Evolutionary conservation across 2,888 invertebrate species (phyloP), one percentile per base, ranked within the genome.

Genomic region (Scotopteryx bipunctaria): DNA sequence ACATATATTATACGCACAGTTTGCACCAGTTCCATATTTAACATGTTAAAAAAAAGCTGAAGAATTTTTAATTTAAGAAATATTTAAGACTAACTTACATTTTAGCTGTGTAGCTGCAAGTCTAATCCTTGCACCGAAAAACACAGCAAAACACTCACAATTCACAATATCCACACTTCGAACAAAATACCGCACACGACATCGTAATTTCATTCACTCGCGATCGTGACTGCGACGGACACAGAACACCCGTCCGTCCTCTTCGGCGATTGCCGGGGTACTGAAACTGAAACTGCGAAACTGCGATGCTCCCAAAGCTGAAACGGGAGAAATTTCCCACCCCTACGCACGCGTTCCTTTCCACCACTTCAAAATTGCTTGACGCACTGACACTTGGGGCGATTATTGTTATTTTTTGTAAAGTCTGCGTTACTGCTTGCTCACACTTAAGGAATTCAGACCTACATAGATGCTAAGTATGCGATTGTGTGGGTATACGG

Each of bases 221-320:
- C 80, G 73, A 50, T 56, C 69, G 63, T 67, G 67, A 56, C 42
- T 54, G 55, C 65, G 56, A 60, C 55, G 37, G 63, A 59, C 76
- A 67, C 67, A 58, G 55, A 64, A 1, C 4, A 64, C 66, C 70
- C 85, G 73, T 81, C 78, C 66, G 54, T 54, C 55, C 61, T 32
- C 75, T 58, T 58, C 86, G 82, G 81, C 85, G 57, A 61, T 74
- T 64, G 81, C 84, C 86, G 85, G 79, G 83, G 75, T 62, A 86
- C 86, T 86, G 75, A 69, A 68, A n/a, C n/a, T n/a, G n/a, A n/a
- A n/a, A n/a, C n/a, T n/a, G n/a, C n/a, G n/a, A n/a, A n/a, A n/a
- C n/a, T 40, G 35, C 17, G 41, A 41, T 31, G 31, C 31, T 31
- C 27, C 27, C 27, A 27, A 53, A 57, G 52, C 50, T 59, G 55